Percentiles rank a stretch among this genome's conserved stretches.
Evolutionary conservation across 2,797 vertebrate species (phyloP).

Genomic region (Rhynchotus rufescens): DNA sequence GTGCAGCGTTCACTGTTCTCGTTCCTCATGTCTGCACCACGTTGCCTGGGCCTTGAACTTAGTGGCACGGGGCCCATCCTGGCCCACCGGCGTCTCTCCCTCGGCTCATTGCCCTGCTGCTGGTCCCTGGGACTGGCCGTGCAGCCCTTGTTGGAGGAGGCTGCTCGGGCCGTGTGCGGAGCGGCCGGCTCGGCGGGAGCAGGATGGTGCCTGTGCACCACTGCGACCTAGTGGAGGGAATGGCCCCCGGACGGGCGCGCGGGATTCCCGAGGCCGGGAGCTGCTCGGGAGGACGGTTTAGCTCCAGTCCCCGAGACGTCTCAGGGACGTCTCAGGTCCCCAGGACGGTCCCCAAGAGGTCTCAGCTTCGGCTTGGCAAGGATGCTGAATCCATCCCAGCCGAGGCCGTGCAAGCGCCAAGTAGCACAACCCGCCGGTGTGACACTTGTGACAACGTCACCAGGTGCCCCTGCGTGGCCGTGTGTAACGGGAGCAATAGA

Average conservation of each 20-base stretch:
- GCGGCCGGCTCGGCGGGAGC: neutral
- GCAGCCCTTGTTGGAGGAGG: neutral
- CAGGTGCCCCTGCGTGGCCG: too few species aligned
- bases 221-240: neutral
- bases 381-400: accelerated
- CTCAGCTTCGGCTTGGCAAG: neutral
- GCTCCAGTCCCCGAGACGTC: neutral
- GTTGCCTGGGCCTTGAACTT: neutral
- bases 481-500: neutral
- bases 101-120: neutral
- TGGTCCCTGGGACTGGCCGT: accelerated
- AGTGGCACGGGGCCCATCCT: neutral
- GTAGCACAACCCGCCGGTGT: neutral
- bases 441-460: accelerated
- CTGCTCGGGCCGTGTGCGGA: accelerated
- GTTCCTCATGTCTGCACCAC: neutral
- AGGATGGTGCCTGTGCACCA: neutral
- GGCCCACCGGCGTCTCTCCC: neutral
- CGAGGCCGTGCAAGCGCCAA: neutral
- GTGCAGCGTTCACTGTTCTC: neutral
- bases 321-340: too few species aligned
- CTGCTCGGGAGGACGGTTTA: neutral
- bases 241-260: neutral
- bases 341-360: neutral
- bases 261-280: neutral